Evolutionary conservation across 2,888 invertebrate genomes (phyloP).

Genomic region (Apamea monoglypha): DNA sequence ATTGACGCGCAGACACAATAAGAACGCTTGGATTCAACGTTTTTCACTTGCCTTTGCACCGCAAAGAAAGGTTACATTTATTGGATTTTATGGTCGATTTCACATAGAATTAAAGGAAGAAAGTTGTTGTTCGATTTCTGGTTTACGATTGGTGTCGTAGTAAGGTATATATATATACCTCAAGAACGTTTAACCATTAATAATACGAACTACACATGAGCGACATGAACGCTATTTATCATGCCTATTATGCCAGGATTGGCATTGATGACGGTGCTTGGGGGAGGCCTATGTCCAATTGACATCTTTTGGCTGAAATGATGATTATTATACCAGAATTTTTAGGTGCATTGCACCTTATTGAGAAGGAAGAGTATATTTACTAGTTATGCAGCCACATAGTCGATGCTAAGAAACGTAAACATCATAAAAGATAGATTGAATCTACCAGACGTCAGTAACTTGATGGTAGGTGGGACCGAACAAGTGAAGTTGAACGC

Average conservation of each 20-base stretch:
- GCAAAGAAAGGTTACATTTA: conserved; percentile 15
- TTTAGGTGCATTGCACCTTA: too few species aligned
- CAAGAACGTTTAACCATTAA: too few species aligned
- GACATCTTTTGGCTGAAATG: too few species aligned
- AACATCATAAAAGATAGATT: neutral
- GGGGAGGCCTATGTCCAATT: neutral
- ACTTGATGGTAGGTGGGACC: neutral
- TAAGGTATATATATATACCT: neutral
- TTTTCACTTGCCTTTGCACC: conserved; percentile 25
- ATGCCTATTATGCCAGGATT: neutral
- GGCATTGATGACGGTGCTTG: neutral
- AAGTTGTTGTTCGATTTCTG: neutral
- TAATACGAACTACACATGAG: neutral
- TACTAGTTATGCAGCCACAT: too few species aligned
- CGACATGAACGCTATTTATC: neutral
- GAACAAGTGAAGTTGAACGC: neutral
- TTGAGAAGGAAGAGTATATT: too few species aligned
- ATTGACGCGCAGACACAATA: conserved; percentile 64
- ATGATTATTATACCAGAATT: too few species aligned
- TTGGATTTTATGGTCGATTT: conserved; percentile 21
- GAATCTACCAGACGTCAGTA: neutral
- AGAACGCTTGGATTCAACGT: conserved; percentile 30
- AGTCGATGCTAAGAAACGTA: too few species aligned
- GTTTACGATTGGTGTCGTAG: neutral
- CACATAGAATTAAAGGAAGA: neutral